These are phyloP conservation scores for Cyclopterus lumpus DNA, from an alignment of 2,797 vertebrate genomes.

Conservation along the genomic window DNA sequence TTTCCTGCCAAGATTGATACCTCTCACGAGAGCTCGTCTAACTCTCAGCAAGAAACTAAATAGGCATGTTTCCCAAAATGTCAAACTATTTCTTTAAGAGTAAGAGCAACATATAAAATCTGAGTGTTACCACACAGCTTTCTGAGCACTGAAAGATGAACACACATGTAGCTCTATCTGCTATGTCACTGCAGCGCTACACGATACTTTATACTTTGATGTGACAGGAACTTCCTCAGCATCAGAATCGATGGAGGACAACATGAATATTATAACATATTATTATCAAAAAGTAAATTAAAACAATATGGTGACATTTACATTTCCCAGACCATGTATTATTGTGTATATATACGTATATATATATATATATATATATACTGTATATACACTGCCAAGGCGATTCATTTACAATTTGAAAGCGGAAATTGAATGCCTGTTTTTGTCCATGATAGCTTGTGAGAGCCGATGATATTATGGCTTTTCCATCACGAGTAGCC, in stretches of 20 bases:
- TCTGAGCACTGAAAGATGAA: neutral
- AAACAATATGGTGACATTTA: neutral
- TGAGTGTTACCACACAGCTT: neutral
- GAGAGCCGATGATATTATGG: neutral
- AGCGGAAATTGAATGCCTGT: too few relatives aligned
- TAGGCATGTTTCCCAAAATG: neutral
- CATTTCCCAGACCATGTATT: neutral
- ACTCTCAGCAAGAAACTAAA: rapidly evolving
- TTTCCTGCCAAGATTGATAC: neutral
- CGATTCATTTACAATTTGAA: neutral
- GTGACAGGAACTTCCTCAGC: neutral
- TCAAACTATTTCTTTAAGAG: neutral
- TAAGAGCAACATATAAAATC: neutral
- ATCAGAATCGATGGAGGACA: neutral
- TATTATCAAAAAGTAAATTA: neutral
- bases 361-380: too few relatives aligned
- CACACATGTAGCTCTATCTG: neutral
- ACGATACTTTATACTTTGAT: neutral
- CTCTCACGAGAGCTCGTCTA: neutral
- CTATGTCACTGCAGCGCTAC: neutral
- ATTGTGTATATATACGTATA: neutral
- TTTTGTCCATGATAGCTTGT: neutral
- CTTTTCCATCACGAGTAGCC: neutral
- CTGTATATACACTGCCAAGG: neutral
- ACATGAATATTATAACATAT: neutral